Evolutionary conservation across 2,113 vertebrate genomes (phyloP).

Genomic region (Okapia johnstoni): DNA sequence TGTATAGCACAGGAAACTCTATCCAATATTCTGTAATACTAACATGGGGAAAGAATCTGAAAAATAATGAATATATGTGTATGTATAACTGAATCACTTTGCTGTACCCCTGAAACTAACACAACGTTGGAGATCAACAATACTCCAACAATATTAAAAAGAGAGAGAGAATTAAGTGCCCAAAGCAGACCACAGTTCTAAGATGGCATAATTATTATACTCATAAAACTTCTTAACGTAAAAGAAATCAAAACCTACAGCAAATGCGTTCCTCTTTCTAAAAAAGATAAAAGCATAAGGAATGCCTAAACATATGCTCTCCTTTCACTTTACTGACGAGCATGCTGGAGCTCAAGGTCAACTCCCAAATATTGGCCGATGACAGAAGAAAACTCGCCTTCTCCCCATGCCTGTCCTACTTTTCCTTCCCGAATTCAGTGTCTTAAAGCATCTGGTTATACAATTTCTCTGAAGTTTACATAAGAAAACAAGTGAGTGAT

Average conservation of each 20-base stretch:
- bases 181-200: not conserved
- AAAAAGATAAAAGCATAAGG: not conserved
- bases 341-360: not conserved
- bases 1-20: not conserved
- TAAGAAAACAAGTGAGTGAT: constrained; percentile 37
- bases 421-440: not conserved
- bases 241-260: not conserved
- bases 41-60: not conserved
- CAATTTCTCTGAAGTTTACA: constrained; percentile 28
- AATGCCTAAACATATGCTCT: not conserved
- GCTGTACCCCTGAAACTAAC: not conserved
- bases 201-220: not conserved
- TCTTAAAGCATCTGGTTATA: constrained; percentile 20
- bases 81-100: not conserved
- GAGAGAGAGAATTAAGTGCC: not conserved
- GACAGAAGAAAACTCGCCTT: not conserved
- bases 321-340: not conserved
- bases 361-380: not conserved
- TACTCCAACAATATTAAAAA: not conserved
- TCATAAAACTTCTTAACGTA: not conserved
- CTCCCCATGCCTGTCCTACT: not conserved
- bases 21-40: not conserved
- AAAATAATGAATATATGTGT: not conserved
- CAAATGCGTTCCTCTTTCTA: not conserved
- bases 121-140: not conserved